These are phyloP conservation scores for Gallinago paraguaiae DNA, from an alignment of 2,113 vertebrate species.

Conservation along the genomic window DNA sequence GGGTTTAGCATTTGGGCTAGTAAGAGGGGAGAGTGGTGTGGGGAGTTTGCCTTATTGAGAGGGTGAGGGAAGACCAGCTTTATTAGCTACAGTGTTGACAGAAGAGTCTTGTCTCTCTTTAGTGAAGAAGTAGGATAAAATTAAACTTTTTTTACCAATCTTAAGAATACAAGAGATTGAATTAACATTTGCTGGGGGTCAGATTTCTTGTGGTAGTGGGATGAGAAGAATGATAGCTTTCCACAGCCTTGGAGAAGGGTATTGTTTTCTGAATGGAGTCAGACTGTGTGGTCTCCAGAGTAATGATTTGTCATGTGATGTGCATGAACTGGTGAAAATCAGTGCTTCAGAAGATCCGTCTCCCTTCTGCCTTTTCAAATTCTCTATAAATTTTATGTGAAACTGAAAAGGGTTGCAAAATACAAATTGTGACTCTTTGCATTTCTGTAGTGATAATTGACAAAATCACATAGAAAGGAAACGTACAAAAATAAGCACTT, in stretches of 20 bases:
- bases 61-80: neutral
- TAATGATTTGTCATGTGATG: neutral
- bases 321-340: neutral
- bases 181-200: neutral
- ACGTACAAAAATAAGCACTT: neutral
- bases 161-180: neutral
- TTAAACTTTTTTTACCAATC: neutral
- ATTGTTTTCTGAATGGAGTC: neutral
- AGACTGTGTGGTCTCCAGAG: neutral
- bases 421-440: neutral
- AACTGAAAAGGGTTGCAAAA: neutral
- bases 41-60: neutral
- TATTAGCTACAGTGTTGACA: neutral
- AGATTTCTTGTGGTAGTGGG: neutral
- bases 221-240: neutral
- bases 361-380: neutral
- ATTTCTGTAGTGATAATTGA: neutral
- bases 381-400: neutral
- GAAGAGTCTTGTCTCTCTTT: neutral
- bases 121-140: neutral
- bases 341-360: neutral
- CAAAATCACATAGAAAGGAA: neutral
- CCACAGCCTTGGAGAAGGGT: neutral
- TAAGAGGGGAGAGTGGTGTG: neutral
- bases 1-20: neutral